These are phyloP conservation scores for Engraulis encrasicolus DNA, from an alignment of 2,113 vertebrate genomes.

Conservation along the genomic window DNA sequence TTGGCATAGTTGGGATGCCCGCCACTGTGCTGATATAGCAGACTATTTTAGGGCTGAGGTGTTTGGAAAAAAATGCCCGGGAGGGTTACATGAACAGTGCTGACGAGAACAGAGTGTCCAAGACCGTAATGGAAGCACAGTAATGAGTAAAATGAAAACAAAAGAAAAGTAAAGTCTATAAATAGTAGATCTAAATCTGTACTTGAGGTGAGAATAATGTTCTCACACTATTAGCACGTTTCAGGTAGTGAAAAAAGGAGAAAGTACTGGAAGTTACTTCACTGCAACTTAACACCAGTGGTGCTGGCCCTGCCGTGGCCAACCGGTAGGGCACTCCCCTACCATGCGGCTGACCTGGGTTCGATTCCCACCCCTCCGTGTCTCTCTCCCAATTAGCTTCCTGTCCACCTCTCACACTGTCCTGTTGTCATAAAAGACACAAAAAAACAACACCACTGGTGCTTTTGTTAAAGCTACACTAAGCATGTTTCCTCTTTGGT, in stretches of 20 bases:
- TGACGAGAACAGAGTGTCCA: neutral
- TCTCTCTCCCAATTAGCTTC: too few relatives aligned
- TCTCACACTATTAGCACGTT: too few relatives aligned
- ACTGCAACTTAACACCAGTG: neutral
- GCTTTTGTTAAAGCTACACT: neutral
- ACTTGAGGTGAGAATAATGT: too few relatives aligned
- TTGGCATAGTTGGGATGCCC: slow-evolving; percentile 41
- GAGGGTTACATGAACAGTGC: slow-evolving; percentile 24
- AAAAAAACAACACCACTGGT: neutral
- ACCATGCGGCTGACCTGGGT: too few relatives aligned
- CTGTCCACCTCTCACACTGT: too few relatives aligned
- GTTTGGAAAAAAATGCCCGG: slow-evolving; percentile 33
- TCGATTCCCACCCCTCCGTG: too few relatives aligned
- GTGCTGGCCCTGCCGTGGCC: too few relatives aligned
- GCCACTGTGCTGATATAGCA: slow-evolving; percentile 53
- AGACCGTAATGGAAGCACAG: neutral
- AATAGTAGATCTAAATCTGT: too few relatives aligned
- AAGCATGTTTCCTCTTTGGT: neutral
- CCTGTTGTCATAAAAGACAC: too few relatives aligned
- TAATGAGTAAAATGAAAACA: neutral
- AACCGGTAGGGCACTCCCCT: too few relatives aligned
- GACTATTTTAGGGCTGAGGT: slow-evolving; percentile 63
- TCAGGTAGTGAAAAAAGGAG: neutral
- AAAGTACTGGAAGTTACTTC: neutral
- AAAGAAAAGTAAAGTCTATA: neutral